phyloP scores from a whole-genome alignment of 2,888 invertebrate species.

The Zonitis immaculata region DNA sequence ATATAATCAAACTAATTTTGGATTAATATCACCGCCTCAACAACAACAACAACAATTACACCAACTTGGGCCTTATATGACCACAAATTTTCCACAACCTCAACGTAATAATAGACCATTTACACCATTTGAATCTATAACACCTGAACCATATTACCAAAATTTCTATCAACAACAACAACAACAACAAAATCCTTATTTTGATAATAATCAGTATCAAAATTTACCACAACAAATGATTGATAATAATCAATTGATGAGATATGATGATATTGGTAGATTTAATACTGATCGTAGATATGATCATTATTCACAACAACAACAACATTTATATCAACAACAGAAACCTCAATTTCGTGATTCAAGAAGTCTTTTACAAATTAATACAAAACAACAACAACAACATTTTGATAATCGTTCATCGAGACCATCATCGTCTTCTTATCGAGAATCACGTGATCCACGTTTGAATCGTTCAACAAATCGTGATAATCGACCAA shows the following conservation, averaged over 20 bases:
- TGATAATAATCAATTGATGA: neutral
- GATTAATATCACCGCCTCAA: neutral
- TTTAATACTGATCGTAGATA: neutral
- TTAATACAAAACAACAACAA: neutral
- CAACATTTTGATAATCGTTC: neutral
- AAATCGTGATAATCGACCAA: neutral
- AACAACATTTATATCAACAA: neutral
- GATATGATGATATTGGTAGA: neutral
- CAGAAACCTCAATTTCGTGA: neutral
- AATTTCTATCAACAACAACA: neutral
- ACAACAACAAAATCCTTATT: neutral
- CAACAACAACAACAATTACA: neutral
- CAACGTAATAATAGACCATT: neutral
- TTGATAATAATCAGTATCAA: neutral
- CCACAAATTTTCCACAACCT: neutral
- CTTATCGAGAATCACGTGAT: neutral
- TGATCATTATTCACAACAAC: neutral
- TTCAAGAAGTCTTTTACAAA: neutral
- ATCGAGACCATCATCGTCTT: neutral
- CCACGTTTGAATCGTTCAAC: slow-evolving; percentile 1
- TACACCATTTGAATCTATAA: neutral
- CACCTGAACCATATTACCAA: neutral
- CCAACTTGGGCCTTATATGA: neutral
- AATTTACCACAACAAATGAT: neutral
- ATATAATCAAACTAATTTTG: slow-evolving; percentile 2